Percentiles rank a stretch among this genome's conserved stretches.
These are phyloP conservation scores for Hypolimnas misippus DNA, from an alignment of 2,888 invertebrate genomes.

Conservation along the genomic window DNA sequence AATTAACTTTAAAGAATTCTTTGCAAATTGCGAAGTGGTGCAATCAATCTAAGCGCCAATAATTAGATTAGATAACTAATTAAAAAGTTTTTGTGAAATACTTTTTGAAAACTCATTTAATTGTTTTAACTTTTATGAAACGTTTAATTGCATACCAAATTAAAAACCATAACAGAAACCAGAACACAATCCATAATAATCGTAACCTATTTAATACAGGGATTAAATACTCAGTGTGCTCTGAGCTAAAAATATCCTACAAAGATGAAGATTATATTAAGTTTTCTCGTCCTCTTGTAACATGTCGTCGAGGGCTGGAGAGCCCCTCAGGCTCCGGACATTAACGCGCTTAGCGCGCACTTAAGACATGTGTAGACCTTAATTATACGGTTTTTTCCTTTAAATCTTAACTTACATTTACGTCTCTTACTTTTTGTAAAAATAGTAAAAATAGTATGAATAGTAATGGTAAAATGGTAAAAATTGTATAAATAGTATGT, in stretches of 20 bases:
- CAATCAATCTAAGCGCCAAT: background rate
- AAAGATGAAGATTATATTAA: slow-evolving; percentile 17
- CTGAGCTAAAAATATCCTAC: background rate
- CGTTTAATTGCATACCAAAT: no score
- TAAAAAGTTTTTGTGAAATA: background rate
- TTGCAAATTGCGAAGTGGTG: background rate
- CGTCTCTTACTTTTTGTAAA: slow-evolving; percentile 3
- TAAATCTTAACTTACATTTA: slow-evolving; percentile 21
- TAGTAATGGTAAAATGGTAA: no score
- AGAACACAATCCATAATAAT: no score
- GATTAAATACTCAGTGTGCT: background rate
- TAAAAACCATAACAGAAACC: no score
- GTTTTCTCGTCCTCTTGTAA: slow-evolving; percentile 19
- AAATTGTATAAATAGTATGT: no score
- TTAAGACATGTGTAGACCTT: slow-evolving; percentile 20
- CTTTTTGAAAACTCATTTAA: no score
- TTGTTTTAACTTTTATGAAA: no score
- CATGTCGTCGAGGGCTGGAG: slow-evolving; percentile 19
- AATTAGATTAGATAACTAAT: background rate
- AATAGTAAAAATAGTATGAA: no score
- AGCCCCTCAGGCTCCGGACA: slow-evolving; percentile 18
- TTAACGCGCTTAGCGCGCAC: slow-evolving; percentile 31
- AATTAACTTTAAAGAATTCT: background rate
- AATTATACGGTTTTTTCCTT: slow-evolving; percentile 17
- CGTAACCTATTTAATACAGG: background rate